A percentile compares a stretch with the other conserved stretches of the same genome.
Conservation (phyloP, 2,797 vertebrate genomes). For the Okamejei kenojei region DNA sequence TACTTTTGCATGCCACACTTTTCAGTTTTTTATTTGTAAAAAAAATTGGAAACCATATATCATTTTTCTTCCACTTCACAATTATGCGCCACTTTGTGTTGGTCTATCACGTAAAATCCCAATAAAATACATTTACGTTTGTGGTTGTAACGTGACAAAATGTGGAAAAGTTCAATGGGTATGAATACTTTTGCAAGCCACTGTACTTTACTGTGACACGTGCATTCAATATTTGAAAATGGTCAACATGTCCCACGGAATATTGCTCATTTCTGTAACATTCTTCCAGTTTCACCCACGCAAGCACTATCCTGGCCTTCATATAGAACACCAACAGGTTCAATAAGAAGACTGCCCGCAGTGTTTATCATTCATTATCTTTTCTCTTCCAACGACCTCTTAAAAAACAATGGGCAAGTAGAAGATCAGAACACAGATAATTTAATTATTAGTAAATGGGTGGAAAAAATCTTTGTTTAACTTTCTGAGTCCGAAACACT, state of each 20-base stretch:
- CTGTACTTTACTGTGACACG: too few relatives aligned
- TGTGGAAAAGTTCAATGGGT: too few relatives aligned
- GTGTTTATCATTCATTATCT: constrained; percentile 22
- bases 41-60: too few relatives aligned
- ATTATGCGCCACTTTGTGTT: too few relatives aligned
- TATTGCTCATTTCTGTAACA: not conserved
- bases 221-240: not conserved
- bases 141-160: too few relatives aligned
- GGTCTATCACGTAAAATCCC: too few relatives aligned
- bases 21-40: too few relatives aligned
- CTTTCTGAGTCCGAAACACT: constrained; percentile 13
- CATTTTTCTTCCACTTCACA: too few relatives aligned
- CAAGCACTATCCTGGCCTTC: not conserved
- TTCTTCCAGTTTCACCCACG: not conserved
- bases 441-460: constrained; percentile 32
- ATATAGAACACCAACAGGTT: constrained; percentile 13
- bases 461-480: not conserved
- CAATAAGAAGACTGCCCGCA: not conserved
- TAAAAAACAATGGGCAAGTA: constrained; percentile 31
- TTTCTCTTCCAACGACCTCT: constrained; percentile 36
- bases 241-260: not conserved
- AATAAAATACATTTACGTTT: too few relatives aligned
- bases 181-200: too few relatives aligned
- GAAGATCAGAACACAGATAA: constrained; percentile 34
- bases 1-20: too few relatives aligned